Conservation (phyloP, 2,797 vertebrate species). For the Rhadinocentrus ornatus region DNA sequence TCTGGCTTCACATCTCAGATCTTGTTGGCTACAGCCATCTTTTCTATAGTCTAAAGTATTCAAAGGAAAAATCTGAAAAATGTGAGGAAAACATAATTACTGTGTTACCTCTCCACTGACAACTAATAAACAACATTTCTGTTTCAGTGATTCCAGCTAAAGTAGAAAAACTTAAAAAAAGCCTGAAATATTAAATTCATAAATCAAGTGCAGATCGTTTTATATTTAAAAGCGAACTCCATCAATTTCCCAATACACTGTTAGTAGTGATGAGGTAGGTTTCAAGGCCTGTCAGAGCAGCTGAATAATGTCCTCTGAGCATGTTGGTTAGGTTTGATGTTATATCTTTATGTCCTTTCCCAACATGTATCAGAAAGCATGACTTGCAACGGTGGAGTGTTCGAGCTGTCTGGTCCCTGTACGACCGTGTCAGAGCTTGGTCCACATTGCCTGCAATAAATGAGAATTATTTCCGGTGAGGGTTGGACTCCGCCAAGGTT, state of each 20-base stretch:
- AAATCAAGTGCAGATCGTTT: constrained; percentile 29
- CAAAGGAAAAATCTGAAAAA: constrained; percentile 31
- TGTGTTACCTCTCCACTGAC: constrained; percentile 20
- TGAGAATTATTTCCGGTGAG: no score
- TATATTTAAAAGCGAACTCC: constrained; percentile 25
- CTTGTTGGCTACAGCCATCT: not conserved
- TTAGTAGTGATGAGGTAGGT: constrained; percentile 12
- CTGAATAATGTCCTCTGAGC: constrained; percentile 7
- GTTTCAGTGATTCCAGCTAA: constrained; percentile 28
- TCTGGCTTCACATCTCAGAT: not conserved
- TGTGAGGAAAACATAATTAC: constrained; percentile 16
- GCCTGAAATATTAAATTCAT: constrained; percentile 24
- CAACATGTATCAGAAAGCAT: constrained; percentile 3
- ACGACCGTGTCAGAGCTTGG: no score
- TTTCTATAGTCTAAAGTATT: constrained; percentile 1
- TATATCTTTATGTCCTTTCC: constrained; percentile 8
- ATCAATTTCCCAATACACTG: constrained; percentile 18
- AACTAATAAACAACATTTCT: constrained; percentile 36
- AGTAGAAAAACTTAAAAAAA: not conserved
- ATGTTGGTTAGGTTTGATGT: constrained; percentile 14
- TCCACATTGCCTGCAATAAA: no score
- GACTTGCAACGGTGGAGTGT: not conserved
- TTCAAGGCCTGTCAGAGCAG: constrained; percentile 16
- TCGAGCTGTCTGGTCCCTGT: no score
- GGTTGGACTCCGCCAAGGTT: no score